Evolutionary conservation across 2,888 invertebrate species (phyloP).

Genomic region (Nesidiocoris tenuis): DNA sequence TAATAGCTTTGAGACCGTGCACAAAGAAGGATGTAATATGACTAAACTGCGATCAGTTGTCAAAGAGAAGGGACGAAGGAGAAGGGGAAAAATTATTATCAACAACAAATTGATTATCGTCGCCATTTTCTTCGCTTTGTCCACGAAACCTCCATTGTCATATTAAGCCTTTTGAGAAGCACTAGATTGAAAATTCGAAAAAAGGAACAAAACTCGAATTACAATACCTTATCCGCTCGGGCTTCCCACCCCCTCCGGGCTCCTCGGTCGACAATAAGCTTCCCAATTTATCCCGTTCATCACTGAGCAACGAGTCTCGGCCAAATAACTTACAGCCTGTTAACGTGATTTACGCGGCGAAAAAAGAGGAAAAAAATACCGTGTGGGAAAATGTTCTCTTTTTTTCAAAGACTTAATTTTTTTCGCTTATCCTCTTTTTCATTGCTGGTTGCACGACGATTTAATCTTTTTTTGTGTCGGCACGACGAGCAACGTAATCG

Average conservation of each 20-base stretch:
- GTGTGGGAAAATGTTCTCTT: not conserved
- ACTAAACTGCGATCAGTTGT: constrained; percentile 49
- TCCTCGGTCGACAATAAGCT: constrained; percentile 31
- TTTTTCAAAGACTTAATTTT: no score
- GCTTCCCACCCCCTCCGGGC: constrained; percentile 19
- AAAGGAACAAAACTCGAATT: constrained; percentile 35
- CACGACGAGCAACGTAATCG: no score
- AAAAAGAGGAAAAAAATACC: not conserved
- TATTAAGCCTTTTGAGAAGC: constrained; percentile 47
- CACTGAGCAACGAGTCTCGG: not conserved
- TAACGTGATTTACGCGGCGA: not conserved
- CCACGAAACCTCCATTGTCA: constrained; percentile 47
- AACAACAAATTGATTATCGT: constrained; percentile 49
- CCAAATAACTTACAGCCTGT: not conserved
- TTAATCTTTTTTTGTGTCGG: no score
- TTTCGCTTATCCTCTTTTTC: no score
- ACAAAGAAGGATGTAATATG: constrained; percentile 48
- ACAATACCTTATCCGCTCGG: constrained; percentile 38
- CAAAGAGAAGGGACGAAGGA: constrained; percentile 44
- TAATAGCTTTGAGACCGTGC: constrained; percentile 46
- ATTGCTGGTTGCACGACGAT: no score
- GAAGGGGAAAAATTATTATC: constrained; percentile 49
- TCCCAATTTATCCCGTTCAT: constrained; percentile 29
- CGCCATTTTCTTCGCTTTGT: constrained; percentile 49
- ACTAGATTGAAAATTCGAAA: constrained; percentile 47